Evolutionary conservation across 2,888 invertebrate species (phyloP).

Genomic region (Lasioglossum calceatum): DNA sequence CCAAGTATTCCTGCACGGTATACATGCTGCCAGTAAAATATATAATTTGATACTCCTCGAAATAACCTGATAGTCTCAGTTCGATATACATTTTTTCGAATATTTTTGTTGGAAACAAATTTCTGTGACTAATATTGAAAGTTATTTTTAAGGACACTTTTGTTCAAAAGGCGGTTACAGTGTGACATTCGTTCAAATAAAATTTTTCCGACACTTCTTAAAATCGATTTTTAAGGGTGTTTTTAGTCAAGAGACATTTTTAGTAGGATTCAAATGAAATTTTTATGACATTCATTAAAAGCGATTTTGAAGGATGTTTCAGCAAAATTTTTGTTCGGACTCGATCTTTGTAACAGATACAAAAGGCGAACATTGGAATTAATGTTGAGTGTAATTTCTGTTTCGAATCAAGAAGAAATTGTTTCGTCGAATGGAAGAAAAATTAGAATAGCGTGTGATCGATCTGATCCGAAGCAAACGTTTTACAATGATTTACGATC

Average conservation of each 20-base stretch:
- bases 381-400: background rate
- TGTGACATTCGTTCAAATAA: background rate
- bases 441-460: slow-evolving; percentile 9
- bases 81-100: background rate
- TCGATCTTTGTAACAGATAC: too few relatives aligned
- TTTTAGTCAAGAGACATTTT: background rate
- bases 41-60: background rate
- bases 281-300: background rate
- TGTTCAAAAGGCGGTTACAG: background rate
- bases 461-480: slow-evolving; percentile 2
- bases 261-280: background rate
- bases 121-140: background rate
- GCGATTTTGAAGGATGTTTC: background rate
- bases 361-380: background rate
- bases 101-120: background rate
- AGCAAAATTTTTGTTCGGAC: background rate
- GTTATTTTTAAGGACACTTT: background rate
- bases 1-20: background rate
- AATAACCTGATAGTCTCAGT: background rate
- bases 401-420: background rate
- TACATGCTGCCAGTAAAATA: background rate
- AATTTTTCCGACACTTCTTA: background rate
- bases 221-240: background rate
- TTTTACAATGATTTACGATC: slow-evolving; percentile 11
- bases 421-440: background rate